Conservation (phyloP, 2,113 vertebrate genomes). For the Heterocephalus glaber region DNA sequence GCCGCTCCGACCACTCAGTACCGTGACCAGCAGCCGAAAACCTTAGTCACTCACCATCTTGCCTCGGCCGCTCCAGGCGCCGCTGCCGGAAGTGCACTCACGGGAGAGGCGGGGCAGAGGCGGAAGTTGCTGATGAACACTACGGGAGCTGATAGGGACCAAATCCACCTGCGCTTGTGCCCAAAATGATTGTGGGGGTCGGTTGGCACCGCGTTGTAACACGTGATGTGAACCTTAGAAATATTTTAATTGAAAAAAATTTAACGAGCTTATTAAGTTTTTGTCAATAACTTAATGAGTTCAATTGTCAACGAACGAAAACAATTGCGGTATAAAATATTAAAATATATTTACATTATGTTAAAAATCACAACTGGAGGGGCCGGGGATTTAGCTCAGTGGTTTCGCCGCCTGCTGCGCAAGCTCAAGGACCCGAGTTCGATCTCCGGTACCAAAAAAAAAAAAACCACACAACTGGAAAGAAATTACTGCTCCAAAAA, state of each 20-base stretch:
- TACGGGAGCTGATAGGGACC: constrained; percentile 18
- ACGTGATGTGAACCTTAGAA: neutral
- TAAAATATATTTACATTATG: neutral
- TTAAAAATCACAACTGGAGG: neutral
- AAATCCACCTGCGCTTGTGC: neutral
- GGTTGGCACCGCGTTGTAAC: accelerated
- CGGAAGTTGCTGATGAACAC: constrained; percentile 49
- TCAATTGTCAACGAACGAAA: neutral
- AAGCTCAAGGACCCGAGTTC: too few species aligned
- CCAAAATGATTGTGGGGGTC: accelerated
- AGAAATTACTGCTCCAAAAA: neutral
- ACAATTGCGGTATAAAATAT: neutral
- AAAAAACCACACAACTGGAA: too few species aligned
- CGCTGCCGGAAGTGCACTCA: constrained; percentile 61
- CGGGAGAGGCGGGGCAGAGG: accelerated
- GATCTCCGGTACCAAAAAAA: too few species aligned
- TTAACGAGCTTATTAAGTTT: neutral
- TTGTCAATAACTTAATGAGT: neutral
- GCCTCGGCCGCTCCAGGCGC: neutral
- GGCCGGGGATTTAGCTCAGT: too few species aligned
- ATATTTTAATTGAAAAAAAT: neutral
- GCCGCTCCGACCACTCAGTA: neutral
- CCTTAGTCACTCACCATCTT: constrained; percentile 81
- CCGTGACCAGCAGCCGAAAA: neutral
- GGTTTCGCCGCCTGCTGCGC: too few species aligned